Evolutionary conservation across 2,888 invertebrate species (phyloP).

Genomic region (Monopis laevigella): DNA sequence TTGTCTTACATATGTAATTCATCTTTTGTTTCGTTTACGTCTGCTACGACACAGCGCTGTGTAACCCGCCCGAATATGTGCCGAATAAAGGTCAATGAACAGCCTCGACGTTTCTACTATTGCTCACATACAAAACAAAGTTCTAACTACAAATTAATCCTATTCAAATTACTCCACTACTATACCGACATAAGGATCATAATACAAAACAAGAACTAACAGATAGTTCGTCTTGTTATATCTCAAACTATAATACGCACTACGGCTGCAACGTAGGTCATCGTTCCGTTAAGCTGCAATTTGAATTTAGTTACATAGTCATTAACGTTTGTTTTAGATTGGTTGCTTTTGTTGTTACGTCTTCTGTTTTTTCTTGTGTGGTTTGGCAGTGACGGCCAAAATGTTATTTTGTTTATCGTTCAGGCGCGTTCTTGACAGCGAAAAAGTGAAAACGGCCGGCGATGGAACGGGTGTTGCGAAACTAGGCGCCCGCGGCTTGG

Average conservation of each 20-base stretch:
- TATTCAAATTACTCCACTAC: constrained; percentile 31
- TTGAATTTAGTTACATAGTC: constrained; percentile 32
- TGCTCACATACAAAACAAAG: constrained; percentile 31
- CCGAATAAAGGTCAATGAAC: constrained; percentile 65
- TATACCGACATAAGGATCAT: constrained; percentile 35
- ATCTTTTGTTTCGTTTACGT: constrained; percentile 19
- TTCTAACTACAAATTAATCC: constrained; percentile 26
- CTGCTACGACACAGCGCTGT: constrained; percentile 3
- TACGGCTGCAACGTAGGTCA: constrained; percentile 26
- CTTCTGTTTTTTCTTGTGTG: constrained; percentile 24
- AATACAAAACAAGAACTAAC: constrained; percentile 24
- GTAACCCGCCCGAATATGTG: constrained; percentile 38
- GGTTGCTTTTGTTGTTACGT: constrained; percentile 25
- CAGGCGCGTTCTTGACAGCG: constrained; percentile 64
- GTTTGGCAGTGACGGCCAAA: constrained; percentile 55
- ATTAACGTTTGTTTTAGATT: constrained; percentile 31
- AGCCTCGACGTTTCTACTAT: constrained; percentile 63
- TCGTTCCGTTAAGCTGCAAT: constrained; percentile 28
- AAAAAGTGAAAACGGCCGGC: constrained; percentile 66
- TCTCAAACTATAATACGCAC: constrained; percentile 31
- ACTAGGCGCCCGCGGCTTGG: constrained; percentile 35
- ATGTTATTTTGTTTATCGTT: constrained; percentile 66
- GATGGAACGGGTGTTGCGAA: constrained; percentile 52
- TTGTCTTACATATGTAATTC: too few species aligned
- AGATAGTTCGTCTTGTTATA: constrained; percentile 36